Evolutionary conservation across 2,888 invertebrate species (phyloP).

Genomic region (Mythimna loreyi): DNA sequence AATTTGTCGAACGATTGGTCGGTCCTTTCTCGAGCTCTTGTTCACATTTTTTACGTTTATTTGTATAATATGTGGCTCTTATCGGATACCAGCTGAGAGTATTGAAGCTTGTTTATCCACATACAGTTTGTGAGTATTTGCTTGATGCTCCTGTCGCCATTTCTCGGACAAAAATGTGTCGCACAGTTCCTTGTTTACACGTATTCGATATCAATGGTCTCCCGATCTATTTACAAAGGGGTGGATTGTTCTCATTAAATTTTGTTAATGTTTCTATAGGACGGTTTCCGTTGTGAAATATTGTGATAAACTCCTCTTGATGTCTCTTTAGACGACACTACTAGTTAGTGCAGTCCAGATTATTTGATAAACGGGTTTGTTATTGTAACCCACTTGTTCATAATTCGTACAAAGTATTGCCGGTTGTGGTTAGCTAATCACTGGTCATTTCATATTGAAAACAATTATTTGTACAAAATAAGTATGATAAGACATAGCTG

Average conservation of each 20-base stretch:
- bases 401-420: slow-evolving; percentile 55
- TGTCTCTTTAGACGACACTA: slow-evolving; percentile 1
- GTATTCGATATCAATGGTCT: slow-evolving; percentile 80
- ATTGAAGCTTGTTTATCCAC: slow-evolving; percentile 70
- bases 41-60: slow-evolving; percentile 80
- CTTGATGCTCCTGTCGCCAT: slow-evolving; percentile 30
- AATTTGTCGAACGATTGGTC: slow-evolving; percentile 79
- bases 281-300: slow-evolving; percentile 15
- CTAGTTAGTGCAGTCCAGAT: slow-evolving; percentile 30
- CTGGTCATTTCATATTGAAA: neutral
- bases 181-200: slow-evolving; percentile 86
- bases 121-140: slow-evolving; percentile 79
- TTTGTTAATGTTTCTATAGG: slow-evolving; percentile 19
- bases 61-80: slow-evolving; percentile 84
- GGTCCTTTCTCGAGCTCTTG: slow-evolving; percentile 77
- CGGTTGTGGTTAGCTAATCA: slow-evolving; percentile 59
- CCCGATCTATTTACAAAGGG: slow-evolving; percentile 87
- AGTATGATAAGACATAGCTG: neutral
- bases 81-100: slow-evolving; percentile 76
- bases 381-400: slow-evolving; percentile 69
- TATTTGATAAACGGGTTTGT: slow-evolving; percentile 56
- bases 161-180: slow-evolving; percentile 66
- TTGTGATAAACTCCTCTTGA: slow-evolving; percentile 24
- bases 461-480: slow-evolving; percentile 1
- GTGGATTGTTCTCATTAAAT: slow-evolving; percentile 78